Evolutionary conservation across 2,797 vertebrate species (phyloP).

Genomic region (Australoheros facetus): DNA sequence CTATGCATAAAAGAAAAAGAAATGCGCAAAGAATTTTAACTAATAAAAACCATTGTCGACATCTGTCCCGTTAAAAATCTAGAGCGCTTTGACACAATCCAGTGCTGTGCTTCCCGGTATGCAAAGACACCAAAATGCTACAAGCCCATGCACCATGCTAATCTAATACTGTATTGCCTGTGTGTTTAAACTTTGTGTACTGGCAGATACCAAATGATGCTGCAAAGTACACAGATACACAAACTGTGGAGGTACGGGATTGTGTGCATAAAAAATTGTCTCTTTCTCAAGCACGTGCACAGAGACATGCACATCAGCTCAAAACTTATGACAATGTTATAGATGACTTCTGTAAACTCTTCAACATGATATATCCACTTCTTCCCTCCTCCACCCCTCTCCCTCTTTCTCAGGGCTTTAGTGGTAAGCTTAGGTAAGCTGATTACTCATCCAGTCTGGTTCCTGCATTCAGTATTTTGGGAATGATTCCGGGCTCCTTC

Average conservation of each 20-base stretch:
- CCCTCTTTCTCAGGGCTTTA: slow-evolving; percentile 68
- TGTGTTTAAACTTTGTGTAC: slow-evolving; percentile 33
- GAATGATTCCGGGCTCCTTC: slow-evolving; percentile 60
- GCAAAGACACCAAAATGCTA: slow-evolving; percentile 29
- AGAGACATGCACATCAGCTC: not conserved
- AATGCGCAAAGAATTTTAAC: not conserved
- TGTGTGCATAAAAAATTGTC: not conserved
- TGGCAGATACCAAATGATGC: slow-evolving; percentile 26
- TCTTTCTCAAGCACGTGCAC: not conserved
- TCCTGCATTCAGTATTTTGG: slow-evolving; percentile 74
- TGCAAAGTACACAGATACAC: slow-evolving; percentile 5
- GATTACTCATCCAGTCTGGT: slow-evolving; percentile 80
- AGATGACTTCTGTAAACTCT: slow-evolving; percentile 47
- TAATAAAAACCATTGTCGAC: not conserved
- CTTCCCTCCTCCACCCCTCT: slow-evolving; percentile 22
- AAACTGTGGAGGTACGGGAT: not conserved
- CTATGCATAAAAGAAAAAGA: not conserved
- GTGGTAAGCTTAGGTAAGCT: slow-evolving; percentile 80
- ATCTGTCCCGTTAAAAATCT: slow-evolving; percentile 14
- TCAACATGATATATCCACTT: slow-evolving; percentile 32
- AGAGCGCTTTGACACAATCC: slow-evolving; percentile 8
- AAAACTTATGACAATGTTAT: slow-evolving; percentile 29
- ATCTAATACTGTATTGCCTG: slow-evolving; percentile 35
- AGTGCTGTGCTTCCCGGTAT: slow-evolving; percentile 36
- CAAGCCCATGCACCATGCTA: slow-evolving; percentile 17